phyloP scores from a whole-genome alignment of 2,888 invertebrate species.

The Trypoxylon attenuatum region DNA sequence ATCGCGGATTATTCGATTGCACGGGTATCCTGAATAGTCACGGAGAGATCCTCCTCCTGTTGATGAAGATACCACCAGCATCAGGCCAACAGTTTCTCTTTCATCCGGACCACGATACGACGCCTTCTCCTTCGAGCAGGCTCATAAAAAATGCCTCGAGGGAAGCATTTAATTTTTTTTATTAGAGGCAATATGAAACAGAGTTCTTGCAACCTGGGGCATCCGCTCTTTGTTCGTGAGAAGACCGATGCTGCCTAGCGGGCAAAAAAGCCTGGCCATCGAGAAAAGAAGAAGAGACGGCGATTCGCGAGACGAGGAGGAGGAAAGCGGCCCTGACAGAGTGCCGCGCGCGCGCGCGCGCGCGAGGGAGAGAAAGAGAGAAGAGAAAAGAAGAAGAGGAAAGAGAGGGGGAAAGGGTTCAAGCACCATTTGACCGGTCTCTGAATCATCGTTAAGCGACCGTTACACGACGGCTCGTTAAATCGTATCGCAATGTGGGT shows the following conservation, averaged over 20 bases:
- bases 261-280: conserved; percentile 5
- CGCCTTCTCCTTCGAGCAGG: too few species aligned
- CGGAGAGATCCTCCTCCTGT: too few species aligned
- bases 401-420: conserved; percentile 53
- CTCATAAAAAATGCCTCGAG: too few species aligned
- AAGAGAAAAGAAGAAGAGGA: conserved; percentile 31
- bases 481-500: conserved; percentile 55
- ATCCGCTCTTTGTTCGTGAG: conserved; percentile 23
- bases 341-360: conserved; percentile 1
- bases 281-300: conserved; percentile 1
- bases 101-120: too few species aligned
- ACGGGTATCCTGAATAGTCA: too few species aligned
- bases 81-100: too few species aligned
- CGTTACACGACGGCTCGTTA: conserved; percentile 57
- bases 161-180: conserved; percentile 16
- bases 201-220: too few species aligned
- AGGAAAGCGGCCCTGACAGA: conserved; percentile 10
- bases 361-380: too few species aligned
- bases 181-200: conserved; percentile 15
- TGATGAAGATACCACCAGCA: too few species aligned
- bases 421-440: conserved; percentile 66
- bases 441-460: conserved; percentile 64
- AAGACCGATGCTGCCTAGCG: conserved; percentile 10
- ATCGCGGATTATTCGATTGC: background rate
- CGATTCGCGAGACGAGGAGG: background rate